phyloP scores from a whole-genome alignment of 2,797 vertebrate genomes.

The Eulemur rubriventer region DNA sequence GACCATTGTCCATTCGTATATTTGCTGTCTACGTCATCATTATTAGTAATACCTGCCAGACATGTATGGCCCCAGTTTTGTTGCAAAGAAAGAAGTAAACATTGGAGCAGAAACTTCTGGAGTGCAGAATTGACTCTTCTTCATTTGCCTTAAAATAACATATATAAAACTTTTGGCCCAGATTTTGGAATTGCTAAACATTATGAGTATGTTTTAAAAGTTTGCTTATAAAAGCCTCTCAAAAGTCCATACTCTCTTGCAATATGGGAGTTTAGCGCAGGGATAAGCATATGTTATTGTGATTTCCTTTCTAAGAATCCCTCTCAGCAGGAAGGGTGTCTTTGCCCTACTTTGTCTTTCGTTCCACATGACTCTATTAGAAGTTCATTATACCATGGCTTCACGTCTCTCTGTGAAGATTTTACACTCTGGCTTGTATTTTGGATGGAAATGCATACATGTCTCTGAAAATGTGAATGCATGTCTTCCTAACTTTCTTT shows the following conservation, averaged over 20 bases:
- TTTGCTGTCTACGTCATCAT: background rate
- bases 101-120: background rate
- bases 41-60: background rate
- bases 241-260: background rate
- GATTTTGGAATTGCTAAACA: background rate
- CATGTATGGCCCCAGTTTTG: background rate
- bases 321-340: background rate
- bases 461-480: background rate
- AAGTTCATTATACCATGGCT: background rate
- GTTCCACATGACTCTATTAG: background rate
- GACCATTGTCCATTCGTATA: background rate
- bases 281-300: background rate
- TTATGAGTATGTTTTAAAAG: background rate
- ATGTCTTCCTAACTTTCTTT: background rate
- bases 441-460: background rate
- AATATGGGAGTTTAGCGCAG: background rate
- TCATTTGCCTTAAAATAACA: background rate
- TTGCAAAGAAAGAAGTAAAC: background rate
- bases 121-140: background rate
- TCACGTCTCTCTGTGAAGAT: background rate
- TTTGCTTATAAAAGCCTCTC: constrained; percentile 6
- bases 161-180: background rate
- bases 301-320: background rate
- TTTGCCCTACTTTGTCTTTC: background rate
- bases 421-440: background rate